Base-by-base conservation (phyloP, 2,888 invertebrate genomes). In the Hecatera dysodea region DNA sequence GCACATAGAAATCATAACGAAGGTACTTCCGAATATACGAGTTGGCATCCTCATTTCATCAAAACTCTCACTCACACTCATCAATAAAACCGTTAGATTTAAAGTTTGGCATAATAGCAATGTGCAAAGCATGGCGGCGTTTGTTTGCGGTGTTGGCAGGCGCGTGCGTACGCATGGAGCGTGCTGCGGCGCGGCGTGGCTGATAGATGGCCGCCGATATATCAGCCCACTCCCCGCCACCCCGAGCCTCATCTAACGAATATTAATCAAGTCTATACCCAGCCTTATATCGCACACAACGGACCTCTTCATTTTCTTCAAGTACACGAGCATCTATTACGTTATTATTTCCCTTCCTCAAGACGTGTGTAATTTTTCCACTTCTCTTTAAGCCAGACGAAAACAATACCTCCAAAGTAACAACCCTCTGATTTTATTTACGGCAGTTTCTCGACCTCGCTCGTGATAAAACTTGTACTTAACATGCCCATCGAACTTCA, bases 131-230 rank as follows among this genome's bases (percentile, higher is more conserved):
- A 86, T 84, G 60, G 72, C 50, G 36, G 70, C 57, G 73, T 69
- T 76, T 82, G 84, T 88, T 88, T 89, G 85, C 82, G 73, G 77
- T 82, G 81, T 81, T 82, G 83, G 80, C 78, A 85, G 88, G 75
- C 78, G 86, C 88, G 86, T 92, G 90, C 88, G 90, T 86, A 89
- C 88, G 91, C 91, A 90, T 91, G 89, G 91, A 88, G 80, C 79
- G 81, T 80, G 83, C 80, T 85, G 83, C 84, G 86, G 84, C 82
- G 84, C 83, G 86, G 84, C 83, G 83, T 84, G 78, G 72, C 88
- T 93, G 92, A 93, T 91, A 88, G 89, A 93, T 92, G 87, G 86
- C 86, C 79, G 81, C 79, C 89, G 86, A 92, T 92, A 90, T 89
- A 91, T 91, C 90, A 90, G 87, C 80, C 78, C 87, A 71, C 86